Evolutionary conservation across 2,888 invertebrate species (phyloP).

Genomic region (Agrotis clavis): DNA sequence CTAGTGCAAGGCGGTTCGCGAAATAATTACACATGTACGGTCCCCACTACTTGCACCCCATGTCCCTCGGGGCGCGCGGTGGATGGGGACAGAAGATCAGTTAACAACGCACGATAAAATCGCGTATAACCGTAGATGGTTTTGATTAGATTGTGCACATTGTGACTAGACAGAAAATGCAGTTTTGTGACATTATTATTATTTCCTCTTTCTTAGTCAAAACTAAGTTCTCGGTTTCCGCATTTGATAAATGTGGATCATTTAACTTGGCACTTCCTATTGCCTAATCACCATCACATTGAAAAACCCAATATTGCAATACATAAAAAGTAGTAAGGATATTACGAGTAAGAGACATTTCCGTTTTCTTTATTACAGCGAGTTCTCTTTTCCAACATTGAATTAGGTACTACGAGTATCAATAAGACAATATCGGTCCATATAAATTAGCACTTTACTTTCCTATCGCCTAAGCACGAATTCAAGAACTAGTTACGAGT

Average conservation of each 20-base stretch:
- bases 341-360: no score
- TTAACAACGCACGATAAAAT: conserved; percentile 37
- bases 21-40: conserved; percentile 64
- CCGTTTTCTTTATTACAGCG: not conserved
- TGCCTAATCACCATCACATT: no score
- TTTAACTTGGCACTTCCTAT: no score
- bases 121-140: conserved; percentile 11
- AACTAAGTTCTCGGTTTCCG: no score
- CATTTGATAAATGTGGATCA: no score
- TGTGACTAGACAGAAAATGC: conserved; percentile 23
- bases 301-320: no score
- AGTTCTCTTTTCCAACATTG: no score
- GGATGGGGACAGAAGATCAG: conserved; percentile 13
- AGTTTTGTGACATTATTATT: not conserved
- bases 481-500: not conserved
- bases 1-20: conserved; percentile 42
- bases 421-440: not conserved
- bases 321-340: no score
- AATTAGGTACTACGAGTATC: no score
- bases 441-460: not conserved
- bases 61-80: conserved; percentile 5
- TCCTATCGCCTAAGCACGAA: not conserved
- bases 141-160: conserved; percentile 39
- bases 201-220: not conserved
- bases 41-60: conserved; percentile 40